phyloP scores from a whole-genome alignment of 2,888 invertebrate species.

The Papilio gigon region DNA sequence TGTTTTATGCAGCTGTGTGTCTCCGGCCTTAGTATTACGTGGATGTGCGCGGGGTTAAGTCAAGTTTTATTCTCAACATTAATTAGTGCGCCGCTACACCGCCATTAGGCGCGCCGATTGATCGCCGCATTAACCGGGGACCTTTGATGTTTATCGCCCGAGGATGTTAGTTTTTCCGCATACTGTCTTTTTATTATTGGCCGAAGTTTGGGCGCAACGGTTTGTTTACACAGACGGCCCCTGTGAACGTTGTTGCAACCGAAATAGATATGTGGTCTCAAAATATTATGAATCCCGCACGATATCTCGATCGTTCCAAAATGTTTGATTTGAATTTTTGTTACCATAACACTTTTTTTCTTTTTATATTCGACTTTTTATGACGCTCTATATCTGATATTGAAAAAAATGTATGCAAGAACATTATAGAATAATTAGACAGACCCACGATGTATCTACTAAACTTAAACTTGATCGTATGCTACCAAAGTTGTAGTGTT shows the following conservation, averaged over 20 bases:
- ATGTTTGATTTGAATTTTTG: conserved; percentile 23
- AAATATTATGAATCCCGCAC: conserved; percentile 71
- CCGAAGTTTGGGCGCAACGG: conserved; percentile 79
- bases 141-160: conserved; percentile 76
- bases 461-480: not conserved
- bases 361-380: conserved; percentile 1
- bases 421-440: not conserved
- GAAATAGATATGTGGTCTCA: conserved; percentile 81
- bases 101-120: conserved; percentile 71
- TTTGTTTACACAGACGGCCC: conserved; percentile 77
- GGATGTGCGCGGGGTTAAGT: conserved; percentile 13
- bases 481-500: not conserved
- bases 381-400: not conserved
- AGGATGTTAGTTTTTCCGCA: conserved; percentile 83
- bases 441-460: not conserved
- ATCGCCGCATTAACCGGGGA: conserved; percentile 71
- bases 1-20: conserved; percentile 4
- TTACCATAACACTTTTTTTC: conserved; percentile 7
- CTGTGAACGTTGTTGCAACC: conserved; percentile 63
- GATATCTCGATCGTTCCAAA: conserved; percentile 57
- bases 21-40: conserved; percentile 5
- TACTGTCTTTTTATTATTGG: conserved; percentile 82
- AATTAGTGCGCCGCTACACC: conserved; percentile 66
- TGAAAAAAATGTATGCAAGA: not conserved
- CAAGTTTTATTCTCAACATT: conserved; percentile 54